phyloP scores from a whole-genome alignment of 1,140 invertebrate genomes.

The Nymphalis io region DNA sequence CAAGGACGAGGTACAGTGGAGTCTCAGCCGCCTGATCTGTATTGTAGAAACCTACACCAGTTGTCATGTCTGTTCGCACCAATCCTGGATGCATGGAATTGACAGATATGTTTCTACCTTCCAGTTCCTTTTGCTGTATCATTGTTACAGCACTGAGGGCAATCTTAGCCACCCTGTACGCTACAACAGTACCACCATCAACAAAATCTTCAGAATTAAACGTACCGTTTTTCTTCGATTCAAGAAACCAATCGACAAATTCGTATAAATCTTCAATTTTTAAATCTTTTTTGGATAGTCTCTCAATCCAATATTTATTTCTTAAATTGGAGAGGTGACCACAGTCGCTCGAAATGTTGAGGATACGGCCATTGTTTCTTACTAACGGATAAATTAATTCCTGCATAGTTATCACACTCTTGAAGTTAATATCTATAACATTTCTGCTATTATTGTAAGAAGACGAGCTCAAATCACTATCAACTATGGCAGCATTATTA shows the following conservation, averaged over 20 bases:
- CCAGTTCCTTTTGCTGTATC: conserved; percentile 83
- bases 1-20: conserved; percentile 64
- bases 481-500: conserved; percentile 33
- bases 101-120: conserved; percentile 82
- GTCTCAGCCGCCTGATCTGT: conserved; percentile 83
- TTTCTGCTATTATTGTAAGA: conserved; percentile 81
- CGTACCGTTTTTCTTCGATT: conserved; percentile 31
- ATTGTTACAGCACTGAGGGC: conserved; percentile 78
- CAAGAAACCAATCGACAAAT: conserved; percentile 39
- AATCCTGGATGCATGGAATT: conserved; percentile 86
- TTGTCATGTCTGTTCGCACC: conserved; percentile 87
- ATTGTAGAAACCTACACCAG: conserved; percentile 83
- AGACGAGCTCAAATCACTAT: conserved; percentile 8
- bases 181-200: conserved; percentile 48
- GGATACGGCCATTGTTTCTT: conserved; percentile 37
- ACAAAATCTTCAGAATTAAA: conserved; percentile 32
- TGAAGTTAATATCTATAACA: conserved; percentile 38
- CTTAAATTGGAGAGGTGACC: conserved; percentile 38
- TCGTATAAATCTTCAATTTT: conserved; percentile 31
- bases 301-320: conserved; percentile 36
- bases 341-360: conserved; percentile 38
- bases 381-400: conserved; percentile 38
- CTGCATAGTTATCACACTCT: conserved; percentile 31
- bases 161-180: conserved; percentile 37
- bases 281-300: conserved; percentile 26